Evolutionary conservation across 2,888 invertebrate species (phyloP).

Genomic region (Acronicta psi): DNA sequence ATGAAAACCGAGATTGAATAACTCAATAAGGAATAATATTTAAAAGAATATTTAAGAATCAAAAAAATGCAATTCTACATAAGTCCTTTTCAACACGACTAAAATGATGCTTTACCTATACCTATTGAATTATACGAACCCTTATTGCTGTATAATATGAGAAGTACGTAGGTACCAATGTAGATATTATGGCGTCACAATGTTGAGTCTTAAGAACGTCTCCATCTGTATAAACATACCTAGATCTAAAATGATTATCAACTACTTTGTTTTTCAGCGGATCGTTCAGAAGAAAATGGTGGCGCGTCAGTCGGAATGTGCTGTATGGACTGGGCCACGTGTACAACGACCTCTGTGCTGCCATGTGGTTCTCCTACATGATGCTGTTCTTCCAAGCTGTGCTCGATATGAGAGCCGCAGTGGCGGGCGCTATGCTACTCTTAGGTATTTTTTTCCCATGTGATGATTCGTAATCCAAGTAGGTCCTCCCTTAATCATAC

Average conservation of each 20-base stretch:
- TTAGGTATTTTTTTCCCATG: constrained; percentile 84
- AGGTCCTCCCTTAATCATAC: neutral
- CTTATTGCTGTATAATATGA: too few species aligned
- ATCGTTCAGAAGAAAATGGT: constrained; percentile 73
- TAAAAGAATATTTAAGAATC: too few species aligned
- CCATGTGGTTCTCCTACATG: constrained; percentile 98
- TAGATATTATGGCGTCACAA: constrained; percentile 1
- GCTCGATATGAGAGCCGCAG: constrained; percentile 86
- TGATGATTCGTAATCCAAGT: neutral
- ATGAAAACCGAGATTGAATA: too few species aligned
- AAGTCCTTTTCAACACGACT: too few species aligned
- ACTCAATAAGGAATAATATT: too few species aligned
- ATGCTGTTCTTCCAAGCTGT: constrained; percentile 94
- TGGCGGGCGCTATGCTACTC: constrained; percentile 91
- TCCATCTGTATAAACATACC: constrained; percentile 13
- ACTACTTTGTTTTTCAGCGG: constrained; percentile 65
- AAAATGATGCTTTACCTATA: too few species aligned
- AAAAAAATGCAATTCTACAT: too few species aligned
- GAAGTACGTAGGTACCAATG: too few species aligned
- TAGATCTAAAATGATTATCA: neutral
- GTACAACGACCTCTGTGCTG: constrained; percentile 97
- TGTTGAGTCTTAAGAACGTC: constrained; percentile 1
- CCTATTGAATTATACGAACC: too few species aligned
- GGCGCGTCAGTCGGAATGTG: constrained; percentile 82
- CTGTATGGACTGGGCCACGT: constrained; percentile 94